A percentile compares a stretch with the other conserved stretches of the same genome.
These are phyloP conservation scores for Drosophila sturtevanti DNA, from an alignment of 1,140 invertebrate species.

Conservation along the genomic window DNA sequence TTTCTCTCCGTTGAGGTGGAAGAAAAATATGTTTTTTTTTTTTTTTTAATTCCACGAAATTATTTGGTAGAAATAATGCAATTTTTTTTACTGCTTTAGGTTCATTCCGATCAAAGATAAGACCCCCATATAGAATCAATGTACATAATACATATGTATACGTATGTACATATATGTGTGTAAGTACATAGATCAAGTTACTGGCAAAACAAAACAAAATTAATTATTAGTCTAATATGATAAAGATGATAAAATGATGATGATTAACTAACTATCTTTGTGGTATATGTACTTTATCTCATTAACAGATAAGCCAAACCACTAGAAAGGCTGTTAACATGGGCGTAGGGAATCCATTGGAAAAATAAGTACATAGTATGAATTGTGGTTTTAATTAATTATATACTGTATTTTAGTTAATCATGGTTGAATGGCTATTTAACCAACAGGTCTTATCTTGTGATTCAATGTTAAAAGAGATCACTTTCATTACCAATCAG, in stretches of 20 bases:
- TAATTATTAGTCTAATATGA: conserved; percentile 1
- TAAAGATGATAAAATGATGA: neutral
- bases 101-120: neutral
- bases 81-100: neutral
- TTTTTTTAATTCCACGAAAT: neutral
- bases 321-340: neutral
- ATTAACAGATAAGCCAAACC: neutral
- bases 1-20: too few relatives aligned
- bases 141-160: too few relatives aligned
- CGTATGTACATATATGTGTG: neutral
- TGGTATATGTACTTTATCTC: neutral
- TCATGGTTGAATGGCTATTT: too few relatives aligned
- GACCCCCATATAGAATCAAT: neutral
- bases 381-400: too few relatives aligned
- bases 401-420: too few relatives aligned
- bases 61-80: neutral
- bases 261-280: neutral
- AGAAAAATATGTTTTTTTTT: too few relatives aligned
- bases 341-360: neutral
- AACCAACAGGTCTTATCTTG: too few relatives aligned
- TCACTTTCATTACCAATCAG: too few relatives aligned
- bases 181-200: neutral
- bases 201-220: conserved; percentile 1
- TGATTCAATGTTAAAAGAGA: too few relatives aligned
- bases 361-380: too few relatives aligned